Conservation (phyloP, 2,888 invertebrate genomes). For the Nephrotoma flavescens region DNA sequence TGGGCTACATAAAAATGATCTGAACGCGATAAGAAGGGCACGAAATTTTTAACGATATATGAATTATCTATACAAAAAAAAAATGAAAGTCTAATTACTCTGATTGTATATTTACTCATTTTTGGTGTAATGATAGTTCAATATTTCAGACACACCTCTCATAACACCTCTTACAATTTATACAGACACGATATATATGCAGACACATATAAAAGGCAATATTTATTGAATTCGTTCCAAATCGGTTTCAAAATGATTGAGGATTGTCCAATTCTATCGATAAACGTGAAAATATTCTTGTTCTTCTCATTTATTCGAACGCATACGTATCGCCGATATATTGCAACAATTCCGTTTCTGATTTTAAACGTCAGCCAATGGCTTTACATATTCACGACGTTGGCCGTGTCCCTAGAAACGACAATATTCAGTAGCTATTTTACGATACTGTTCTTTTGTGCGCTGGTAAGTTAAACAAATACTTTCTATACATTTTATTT, state of each 20-base stretch:
- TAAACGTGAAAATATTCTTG: neutral
- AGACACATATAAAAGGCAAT: neutral
- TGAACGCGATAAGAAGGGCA: neutral
- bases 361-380: neutral
- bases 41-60: neutral
- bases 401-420: neutral
- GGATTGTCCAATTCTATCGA: neutral
- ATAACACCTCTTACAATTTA: neutral
- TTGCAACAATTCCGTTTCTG: neutral
- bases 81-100: neutral
- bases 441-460: neutral
- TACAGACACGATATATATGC: neutral
- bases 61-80: neutral
- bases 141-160: neutral
- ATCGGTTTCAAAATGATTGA: neutral
- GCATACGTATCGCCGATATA: neutral
- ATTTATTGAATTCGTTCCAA: neutral
- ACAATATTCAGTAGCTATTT: neutral
- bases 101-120: neutral
- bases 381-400: neutral
- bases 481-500: too few species aligned
- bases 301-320: neutral
- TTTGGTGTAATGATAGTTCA: neutral
- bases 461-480: neutral
- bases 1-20: neutral